A percentile compares a stretch with the other conserved stretches of the same genome.
Evolutionary conservation across 2,797 vertebrate species (phyloP).

Genomic region (Sebastes nivosus): DNA sequence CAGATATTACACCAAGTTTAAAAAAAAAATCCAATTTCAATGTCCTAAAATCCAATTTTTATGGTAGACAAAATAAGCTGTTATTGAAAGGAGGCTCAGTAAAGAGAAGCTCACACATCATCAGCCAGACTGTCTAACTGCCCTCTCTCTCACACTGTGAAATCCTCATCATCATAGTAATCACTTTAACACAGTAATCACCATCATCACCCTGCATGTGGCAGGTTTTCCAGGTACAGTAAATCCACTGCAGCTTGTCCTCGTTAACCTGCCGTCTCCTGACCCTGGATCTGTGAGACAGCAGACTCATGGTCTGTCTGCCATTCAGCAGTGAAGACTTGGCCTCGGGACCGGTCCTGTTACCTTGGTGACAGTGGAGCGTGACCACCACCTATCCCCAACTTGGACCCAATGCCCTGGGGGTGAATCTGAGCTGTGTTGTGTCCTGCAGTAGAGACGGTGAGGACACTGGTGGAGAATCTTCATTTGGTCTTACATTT

Average conservation of each 20-base stretch:
- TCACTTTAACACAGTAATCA: neutral
- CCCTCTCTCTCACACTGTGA: neutral
- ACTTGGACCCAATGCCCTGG: conserved; percentile 23
- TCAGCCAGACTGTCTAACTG: neutral
- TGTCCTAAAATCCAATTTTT: neutral
- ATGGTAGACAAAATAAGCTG: neutral
- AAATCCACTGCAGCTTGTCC: conserved; percentile 25
- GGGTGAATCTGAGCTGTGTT: conserved; percentile 14
- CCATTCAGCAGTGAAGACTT: conserved; percentile 55
- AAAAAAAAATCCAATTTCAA: neutral
- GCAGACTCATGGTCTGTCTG: conserved; percentile 28
- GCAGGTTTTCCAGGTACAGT: conserved; percentile 24
- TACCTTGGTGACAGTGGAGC: conserved; percentile 64
- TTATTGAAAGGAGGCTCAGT: neutral
- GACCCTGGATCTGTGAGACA: conserved; percentile 37
- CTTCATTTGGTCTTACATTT: neutral
- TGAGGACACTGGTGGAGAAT: neutral
- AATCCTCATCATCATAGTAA: neutral
- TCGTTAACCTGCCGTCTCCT: conserved; percentile 41
- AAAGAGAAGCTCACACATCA: neutral
- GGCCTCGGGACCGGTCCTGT: conserved; percentile 54
- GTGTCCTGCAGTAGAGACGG: conserved; percentile 9
- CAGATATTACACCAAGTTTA: neutral
- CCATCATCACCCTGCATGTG: neutral
- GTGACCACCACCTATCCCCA: conserved; percentile 27